Base-by-base conservation (phyloP, 92 coral and sea anemone species). In the Actinostola sp. region DNA sequence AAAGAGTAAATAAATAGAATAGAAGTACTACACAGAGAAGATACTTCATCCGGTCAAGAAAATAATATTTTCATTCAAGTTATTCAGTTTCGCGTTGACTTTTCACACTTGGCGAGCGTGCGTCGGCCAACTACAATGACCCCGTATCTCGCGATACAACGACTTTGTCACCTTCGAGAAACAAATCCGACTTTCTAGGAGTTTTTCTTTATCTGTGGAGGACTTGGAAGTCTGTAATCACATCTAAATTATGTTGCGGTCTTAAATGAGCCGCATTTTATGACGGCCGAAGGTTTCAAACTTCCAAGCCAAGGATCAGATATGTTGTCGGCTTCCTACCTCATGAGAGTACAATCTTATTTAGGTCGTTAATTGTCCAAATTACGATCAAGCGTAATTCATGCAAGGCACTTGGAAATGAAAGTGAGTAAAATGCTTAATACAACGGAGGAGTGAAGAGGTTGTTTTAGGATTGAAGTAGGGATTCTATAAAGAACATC, bases 1-100 rank as follows among this genome's bases (percentile, higher is more conserved):
- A 68, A 41, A 19, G 15, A 68, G 74, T 68, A 68, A 68, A 68
- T 68, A 68, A 68, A 68, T 34, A 68, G 21, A n/a, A 34, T 13
- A 15, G 12, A 66, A 68, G 45, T 15, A 51, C 43, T 36, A 50
- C 5, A 32, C 23, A 35, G 12, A 24, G 29, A 51, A 26, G 43
- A 68, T 32, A 21, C 33, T 26, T 32, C 49, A 68, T 39, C 53
- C 70, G 58, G 53, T 19, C 41, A 53, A 53, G 49, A 68, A 50
- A 68, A 50, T 25, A 29, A 31, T 45, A 32, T 30, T 51, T 51
- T 51, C 44, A 33, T 57, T 57, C 38, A n/a, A 68, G 38, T 15
- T 19, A 34, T n/a, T 17, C 1, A 8, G 32, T 34, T 62, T 62
- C n/a, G 49, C 43, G 15, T 62, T 62, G 67, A 39, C 50, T 62